Conservation (phyloP, 2,888 invertebrate genomes). For the Rutpela maculata region DNA sequence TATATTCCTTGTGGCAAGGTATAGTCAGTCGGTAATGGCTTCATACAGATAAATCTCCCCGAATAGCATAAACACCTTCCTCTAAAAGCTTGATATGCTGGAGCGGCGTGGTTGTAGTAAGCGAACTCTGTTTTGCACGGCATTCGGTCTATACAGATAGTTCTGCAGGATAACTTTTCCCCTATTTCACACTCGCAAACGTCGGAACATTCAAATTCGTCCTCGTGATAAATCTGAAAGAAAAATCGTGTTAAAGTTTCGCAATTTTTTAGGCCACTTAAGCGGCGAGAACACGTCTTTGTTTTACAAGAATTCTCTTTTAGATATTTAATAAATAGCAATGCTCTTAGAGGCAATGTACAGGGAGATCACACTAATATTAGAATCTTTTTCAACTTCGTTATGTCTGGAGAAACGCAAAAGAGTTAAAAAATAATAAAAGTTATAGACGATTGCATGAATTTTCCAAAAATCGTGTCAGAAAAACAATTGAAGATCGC, state of each 20-base stretch:
- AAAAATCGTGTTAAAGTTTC: slow-evolving; percentile 29
- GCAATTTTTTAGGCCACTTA: not conserved
- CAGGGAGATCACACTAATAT: no score
- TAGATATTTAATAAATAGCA: not conserved
- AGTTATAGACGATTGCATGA: no score
- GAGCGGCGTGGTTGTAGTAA: slow-evolving; percentile 92
- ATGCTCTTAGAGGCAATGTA: no score
- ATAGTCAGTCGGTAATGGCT: slow-evolving; percentile 86
- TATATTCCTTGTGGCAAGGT: slow-evolving; percentile 90
- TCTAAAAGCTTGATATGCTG: slow-evolving; percentile 90
- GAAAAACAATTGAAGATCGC: no score
- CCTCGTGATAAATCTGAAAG: slow-evolving; percentile 86
- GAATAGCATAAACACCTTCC: slow-evolving; percentile 94
- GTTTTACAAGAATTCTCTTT: not conserved
- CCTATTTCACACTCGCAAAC: slow-evolving; percentile 90
- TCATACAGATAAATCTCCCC: slow-evolving; percentile 94
- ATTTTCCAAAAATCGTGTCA: no score
- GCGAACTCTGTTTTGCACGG: slow-evolving; percentile 92
- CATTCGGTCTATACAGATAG: slow-evolving; percentile 90
- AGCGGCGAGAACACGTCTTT: not conserved
- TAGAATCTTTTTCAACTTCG: no score
- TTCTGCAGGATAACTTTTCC: slow-evolving; percentile 88
- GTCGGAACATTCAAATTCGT: slow-evolving; percentile 93
- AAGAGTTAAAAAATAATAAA: no score
- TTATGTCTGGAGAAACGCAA: no score